Evolutionary conservation across 2,888 invertebrate genomes (phyloP), one percentile per base, ranked within the genome.

Genomic region (Neria commutata): DNA sequence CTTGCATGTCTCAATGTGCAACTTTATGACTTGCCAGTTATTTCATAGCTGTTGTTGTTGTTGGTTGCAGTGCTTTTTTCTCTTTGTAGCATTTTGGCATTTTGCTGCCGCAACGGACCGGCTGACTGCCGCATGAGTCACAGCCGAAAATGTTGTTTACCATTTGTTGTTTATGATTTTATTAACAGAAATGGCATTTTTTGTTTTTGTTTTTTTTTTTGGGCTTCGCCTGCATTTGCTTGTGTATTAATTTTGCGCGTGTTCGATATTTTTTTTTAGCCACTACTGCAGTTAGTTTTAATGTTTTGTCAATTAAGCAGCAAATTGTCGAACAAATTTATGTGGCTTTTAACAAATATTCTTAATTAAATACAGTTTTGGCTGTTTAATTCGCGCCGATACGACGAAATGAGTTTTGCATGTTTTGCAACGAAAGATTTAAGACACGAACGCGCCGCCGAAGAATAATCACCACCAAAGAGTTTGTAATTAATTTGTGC

Each of bases 301-400:
- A 68, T 67, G 73, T 72, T 76, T 74, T 76, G 76, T 74, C 77
- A 77, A 77, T 77, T 77, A 77, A 76, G 69, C 76, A 73, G 70
- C 77, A 77, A 78, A 77, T 78, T 76, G 78, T 62, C 65, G 67
- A 70, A 77, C 78, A 78, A 76, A 78, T 77, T 78, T 75, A 72
- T 74, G 71, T 70, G 64, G 74, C 67, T 68, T 73, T 75, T 71
- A 65, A 77, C 72, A 76, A 72, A 76, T 75, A 69, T 73, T 54
- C 64, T 68, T 68, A 66, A 67, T 67, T 65, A 67, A 67, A 64
- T 64, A 19, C 3, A 42, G 21, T n/a, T 37, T 42, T 42, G 8
- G 29, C n/a, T n/a, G n/a, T 37, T 37, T 6, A 37, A 6, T 37
- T 37, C 11, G n/a, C 6, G n/a, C 37, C n/a, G n/a, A n/a, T n/a